These are phyloP conservation scores for Rugalucina vietnamica DNA, from an alignment of 2,888 invertebrate species.

Conservation along the genomic window DNA sequence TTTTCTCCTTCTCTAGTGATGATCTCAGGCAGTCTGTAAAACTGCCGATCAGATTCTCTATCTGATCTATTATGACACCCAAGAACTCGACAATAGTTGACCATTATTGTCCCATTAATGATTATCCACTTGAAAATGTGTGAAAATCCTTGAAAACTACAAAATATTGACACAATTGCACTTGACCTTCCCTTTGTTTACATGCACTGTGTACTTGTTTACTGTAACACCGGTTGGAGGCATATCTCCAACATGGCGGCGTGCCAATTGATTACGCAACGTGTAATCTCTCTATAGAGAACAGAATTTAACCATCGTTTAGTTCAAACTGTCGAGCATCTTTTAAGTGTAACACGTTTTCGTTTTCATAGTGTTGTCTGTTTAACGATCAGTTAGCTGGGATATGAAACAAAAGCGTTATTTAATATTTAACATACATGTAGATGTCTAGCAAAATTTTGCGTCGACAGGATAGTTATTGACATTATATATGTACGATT, in stretches of 20 bases:
- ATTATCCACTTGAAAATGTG: not conserved
- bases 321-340: too few relatives aligned
- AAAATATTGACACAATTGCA: not conserved
- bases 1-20: conserved; percentile 8
- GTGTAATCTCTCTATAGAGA: conserved; percentile 17
- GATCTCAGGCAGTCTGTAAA: not conserved
- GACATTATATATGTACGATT: too few relatives aligned
- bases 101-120: not conserved
- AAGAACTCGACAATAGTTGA: conserved; percentile 18
- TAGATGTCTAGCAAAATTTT: too few relatives aligned
- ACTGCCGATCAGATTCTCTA: not conserved
- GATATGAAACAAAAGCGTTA: too few relatives aligned
- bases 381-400: too few relatives aligned
- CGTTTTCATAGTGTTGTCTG: too few relatives aligned
- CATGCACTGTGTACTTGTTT: not conserved
- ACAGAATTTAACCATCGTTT: too few relatives aligned
- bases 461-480: too few relatives aligned
- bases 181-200: not conserved
- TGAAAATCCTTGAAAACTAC: not conserved
- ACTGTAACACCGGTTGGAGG: not conserved
- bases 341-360: too few relatives aligned
- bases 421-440: too few relatives aligned
- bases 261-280: not conserved
- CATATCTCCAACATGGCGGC: conserved; percentile 18
- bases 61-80: conserved; percentile 17